Base-by-base conservation (phyloP, 2,888 invertebrate species). In the Tetragonisca angustula region DNA sequence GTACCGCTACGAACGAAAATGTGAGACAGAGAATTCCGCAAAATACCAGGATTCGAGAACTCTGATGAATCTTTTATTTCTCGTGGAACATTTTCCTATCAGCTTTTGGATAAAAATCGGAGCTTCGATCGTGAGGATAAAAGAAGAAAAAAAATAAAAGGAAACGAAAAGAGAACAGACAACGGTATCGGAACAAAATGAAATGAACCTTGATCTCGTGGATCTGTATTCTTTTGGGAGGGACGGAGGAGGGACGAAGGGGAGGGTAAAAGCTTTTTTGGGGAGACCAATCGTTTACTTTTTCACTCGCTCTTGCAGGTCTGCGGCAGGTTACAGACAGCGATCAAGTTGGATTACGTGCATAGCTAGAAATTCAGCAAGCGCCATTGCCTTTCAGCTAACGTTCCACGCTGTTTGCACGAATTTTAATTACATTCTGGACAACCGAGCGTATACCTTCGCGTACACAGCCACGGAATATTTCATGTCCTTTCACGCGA, bases 401-500 rank as follows among this genome's bases (percentile, higher is more conserved):
- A 61, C 65, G 56, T 74, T 43, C 6, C n/a, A 11, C 36, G n/a
- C 67, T 72, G 80, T 71, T 80, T 11, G 62, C 61, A n/a, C 75
- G 68, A 80, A 83, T 83, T 75, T 80, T 76, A 83, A 80, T 83
- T 80, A 62, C 71, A 21, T 3, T n/a, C 19, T n/a, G 69, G 59
- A 79, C 74, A 59, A 19, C 36, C 43, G 9, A n/a, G 27, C 4
- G 36, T 27, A 50, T 56, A 70, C 21, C 70, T 64, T 61, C 36
- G 49, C 21, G 49, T 49, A 50, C 49, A 49, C 80, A 64, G 62
- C 72, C 52, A 50, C 64, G 27, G 56, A 24, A 43, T 70, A 74
- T 81, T 83, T 77, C 70, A 65, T 54, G 70, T 21, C 52, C 43
- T 27, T 71, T 49, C 49, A 50, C 62, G 36, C 32, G 62, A 24